Percentiles rank a stretch among this genome's conserved stretches.
These are phyloP conservation scores for Malaclemys terrapin DNA, from an alignment of 2,113 vertebrate species.

Conservation along the genomic window DNA sequence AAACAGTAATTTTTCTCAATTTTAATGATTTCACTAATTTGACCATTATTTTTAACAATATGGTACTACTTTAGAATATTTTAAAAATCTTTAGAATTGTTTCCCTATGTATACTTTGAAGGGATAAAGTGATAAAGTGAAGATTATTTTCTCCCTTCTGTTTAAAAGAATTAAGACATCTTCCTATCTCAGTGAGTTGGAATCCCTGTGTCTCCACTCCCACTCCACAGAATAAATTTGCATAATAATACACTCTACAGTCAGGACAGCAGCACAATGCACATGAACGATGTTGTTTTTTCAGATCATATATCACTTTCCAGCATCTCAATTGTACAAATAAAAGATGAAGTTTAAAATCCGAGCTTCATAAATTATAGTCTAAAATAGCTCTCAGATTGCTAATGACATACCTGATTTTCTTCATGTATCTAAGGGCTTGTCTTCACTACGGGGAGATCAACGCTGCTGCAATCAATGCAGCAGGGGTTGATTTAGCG, in stretches of 20 bases:
- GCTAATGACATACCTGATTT: neutral
- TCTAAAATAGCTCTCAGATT: neutral
- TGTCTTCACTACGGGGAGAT: no score
- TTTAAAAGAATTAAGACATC: constrained; percentile 49
- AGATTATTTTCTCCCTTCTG: constrained; percentile 12
- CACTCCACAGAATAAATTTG: constrained; percentile 45
- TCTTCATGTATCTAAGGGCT: neutral
- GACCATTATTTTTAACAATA: constrained; percentile 22
- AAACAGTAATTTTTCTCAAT: constrained; percentile 39
- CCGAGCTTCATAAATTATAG: neutral
- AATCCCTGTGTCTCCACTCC: constrained; percentile 47
- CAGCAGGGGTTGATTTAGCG: no score
- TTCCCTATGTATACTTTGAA: constrained; percentile 19
- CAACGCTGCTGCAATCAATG: no score
- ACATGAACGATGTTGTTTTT: constrained; percentile 35
- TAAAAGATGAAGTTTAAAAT: constrained; percentile 33
- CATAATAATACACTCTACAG: constrained; percentile 52
- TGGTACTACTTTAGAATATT: neutral
- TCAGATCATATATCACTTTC: constrained; percentile 22
- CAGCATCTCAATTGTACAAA: constrained; percentile 2
- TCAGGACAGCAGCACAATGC: constrained; percentile 44
- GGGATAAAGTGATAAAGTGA: constrained; percentile 26
- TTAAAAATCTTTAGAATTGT: neutral
- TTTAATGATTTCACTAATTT: constrained; percentile 20
- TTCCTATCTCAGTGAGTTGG: constrained; percentile 26